Evolutionary conservation across 2,888 invertebrate species (phyloP), one percentile per base, ranked within the genome.

Genomic region (Athetis lepigone): DNA sequence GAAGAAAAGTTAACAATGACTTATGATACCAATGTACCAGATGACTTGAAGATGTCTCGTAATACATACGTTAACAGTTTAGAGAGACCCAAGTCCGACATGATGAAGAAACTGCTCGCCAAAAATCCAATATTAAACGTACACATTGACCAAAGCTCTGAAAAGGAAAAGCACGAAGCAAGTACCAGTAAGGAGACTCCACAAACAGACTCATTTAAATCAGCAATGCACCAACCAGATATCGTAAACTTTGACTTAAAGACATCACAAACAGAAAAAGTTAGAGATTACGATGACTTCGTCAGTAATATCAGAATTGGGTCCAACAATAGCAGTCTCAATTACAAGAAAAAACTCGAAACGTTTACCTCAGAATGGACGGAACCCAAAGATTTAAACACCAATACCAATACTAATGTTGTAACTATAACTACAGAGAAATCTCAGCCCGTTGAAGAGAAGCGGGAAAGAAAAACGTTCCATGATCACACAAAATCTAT

Each of bases 21-120:
- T 21, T 95, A 95, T 61, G 96, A 96, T 69, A 96, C 96, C 0
- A 96, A 96, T 70, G 93, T 96, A 66, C 96, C 96, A 7, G 96
- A 96, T 83, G 96, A 96, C 80, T 90, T 96, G 63, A 96, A 96
- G 90, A 96, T 96, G 13, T 96, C 96, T 0, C 91, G 96, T 43
- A 96, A 95, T 82, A 94, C 96, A 7, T 95, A 96, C 66, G 95
- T 88, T 1, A 96, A 96, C 40, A 96, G 96, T 75, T 88, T 96
- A 77, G 97, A 97, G 81, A 90, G 96, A 75, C 96, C 96, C 1
- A 96, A 96, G 87, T 96, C 96, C 2, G 96, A 96, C 33, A 94
- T 96, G 83, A 95, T 96, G 88, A 96, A 96, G 66, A 96, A 96
- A 80, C 75, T 95, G 9, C 89, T 96, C 37, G 94, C 95, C 4